Evolutionary conservation across 2,888 invertebrate genomes (phyloP).

Genomic region (Heteropelma amictum): DNA sequence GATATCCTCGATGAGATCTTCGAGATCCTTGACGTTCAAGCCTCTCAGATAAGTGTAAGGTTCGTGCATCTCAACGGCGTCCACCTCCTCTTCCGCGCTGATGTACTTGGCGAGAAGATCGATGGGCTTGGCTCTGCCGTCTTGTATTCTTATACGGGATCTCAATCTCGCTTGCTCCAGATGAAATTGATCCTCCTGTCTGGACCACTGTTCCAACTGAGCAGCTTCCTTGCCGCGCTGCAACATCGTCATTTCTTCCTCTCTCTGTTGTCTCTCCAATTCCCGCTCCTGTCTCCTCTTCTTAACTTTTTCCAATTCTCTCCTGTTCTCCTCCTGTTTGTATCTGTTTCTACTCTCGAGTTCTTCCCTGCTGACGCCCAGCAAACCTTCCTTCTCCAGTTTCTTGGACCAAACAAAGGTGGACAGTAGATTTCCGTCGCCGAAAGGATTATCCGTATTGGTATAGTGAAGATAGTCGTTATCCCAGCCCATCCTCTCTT

Average conservation of each 20-base stretch:
- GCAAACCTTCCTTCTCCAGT: constrained; percentile 93
- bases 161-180: constrained; percentile 96
- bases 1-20: constrained; percentile 97
- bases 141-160: constrained; percentile 96
- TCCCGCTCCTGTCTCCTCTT: constrained; percentile 93
- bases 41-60: constrained; percentile 97
- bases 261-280: constrained; percentile 88
- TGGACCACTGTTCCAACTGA: constrained; percentile 95
- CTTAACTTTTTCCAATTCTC: constrained; percentile 96
- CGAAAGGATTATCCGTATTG: constrained; percentile 99
- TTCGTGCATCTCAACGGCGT: constrained; percentile 98
- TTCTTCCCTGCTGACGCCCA: constrained; percentile 87
- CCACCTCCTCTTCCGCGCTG: constrained; percentile 91
- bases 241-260: constrained; percentile 89
- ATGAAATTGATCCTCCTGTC: constrained; percentile 98
- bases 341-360: constrained; percentile 89
- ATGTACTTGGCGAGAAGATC: constrained; percentile 98
- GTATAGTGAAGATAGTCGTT: constrained; percentile 98
- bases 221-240: constrained; percentile 94
- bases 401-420: constrained; percentile 99
- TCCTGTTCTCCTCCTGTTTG: constrained; percentile 94
- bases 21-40: constrained; percentile 91
- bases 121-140: constrained; percentile 98
- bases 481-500: constrained; percentile 98
- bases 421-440: constrained; percentile 95